A percentile compares a stretch with the other conserved stretches of the same genome.
Evolutionary conservation across 2,797 vertebrate genomes (phyloP).

Genomic region (Hypotaenidia philippensis): DNA sequence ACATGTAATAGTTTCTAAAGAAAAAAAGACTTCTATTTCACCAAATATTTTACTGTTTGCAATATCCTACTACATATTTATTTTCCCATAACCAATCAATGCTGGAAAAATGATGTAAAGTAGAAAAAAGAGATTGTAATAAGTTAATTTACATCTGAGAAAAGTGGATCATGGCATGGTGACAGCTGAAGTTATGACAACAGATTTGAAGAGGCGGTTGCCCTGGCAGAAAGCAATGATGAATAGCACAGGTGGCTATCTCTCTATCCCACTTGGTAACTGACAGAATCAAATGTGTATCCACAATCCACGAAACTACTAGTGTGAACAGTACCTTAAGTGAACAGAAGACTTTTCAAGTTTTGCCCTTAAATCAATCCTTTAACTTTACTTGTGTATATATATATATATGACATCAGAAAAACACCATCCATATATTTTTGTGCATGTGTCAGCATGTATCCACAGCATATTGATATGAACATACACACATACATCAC

Average conservation of each 20-base stretch:
- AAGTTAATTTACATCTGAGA: background rate
- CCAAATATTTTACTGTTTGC: background rate
- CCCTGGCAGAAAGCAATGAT: background rate
- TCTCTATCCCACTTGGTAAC: background rate
- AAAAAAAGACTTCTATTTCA: background rate
- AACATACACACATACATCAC: background rate
- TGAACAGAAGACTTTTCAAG: background rate
- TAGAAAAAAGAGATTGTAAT: background rate
- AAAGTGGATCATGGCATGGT: background rate
- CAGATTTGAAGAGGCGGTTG: background rate
- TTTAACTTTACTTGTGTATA: background rate
- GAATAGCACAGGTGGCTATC: background rate
- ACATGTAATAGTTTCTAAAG: background rate
- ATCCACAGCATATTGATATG: background rate
- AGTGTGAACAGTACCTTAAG: background rate
- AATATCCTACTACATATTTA: background rate
- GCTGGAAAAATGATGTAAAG: background rate
- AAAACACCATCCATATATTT: background rate
- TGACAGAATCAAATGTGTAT: background rate
- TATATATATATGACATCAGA: background rate
- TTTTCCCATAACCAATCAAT: background rate
- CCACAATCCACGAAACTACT: background rate
- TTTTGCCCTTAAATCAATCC: background rate
- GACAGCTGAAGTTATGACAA: background rate
- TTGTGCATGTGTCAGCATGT: background rate